A percentile compares a stretch with the other conserved stretches of the same genome.
Conservation (phyloP, 2,888 invertebrate genomes). For the Campoplex nolae region DNA sequence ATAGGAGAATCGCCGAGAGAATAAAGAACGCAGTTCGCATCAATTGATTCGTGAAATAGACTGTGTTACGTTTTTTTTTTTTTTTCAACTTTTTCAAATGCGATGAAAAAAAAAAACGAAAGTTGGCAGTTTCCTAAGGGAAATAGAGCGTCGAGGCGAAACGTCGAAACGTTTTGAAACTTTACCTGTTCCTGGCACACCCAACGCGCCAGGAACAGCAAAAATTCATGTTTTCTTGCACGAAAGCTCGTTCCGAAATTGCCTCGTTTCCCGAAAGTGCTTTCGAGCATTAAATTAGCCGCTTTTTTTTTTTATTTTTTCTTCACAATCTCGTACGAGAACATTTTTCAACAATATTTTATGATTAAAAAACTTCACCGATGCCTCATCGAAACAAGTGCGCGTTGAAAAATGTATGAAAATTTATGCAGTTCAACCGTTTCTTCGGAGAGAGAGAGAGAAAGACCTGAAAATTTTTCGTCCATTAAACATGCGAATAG, state of each 20-base stretch:
- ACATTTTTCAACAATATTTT: background rate
- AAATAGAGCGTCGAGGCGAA: background rate
- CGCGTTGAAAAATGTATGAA: background rate
- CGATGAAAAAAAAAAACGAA: background rate
- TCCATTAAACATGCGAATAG: background rate
- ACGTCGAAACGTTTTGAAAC: background rate
- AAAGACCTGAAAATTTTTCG: background rate
- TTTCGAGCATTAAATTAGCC: background rate
- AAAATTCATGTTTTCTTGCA: background rate
- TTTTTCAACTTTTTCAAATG: background rate
- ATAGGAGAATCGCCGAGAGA: background rate
- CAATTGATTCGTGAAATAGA: background rate
- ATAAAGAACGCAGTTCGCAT: background rate
- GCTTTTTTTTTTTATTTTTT: background rate
- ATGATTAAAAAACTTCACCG: background rate
- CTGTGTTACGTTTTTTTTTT: no score
- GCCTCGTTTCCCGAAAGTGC: background rate
- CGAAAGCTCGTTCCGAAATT: constrained; percentile 8
- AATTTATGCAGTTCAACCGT: background rate
- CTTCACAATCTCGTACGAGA: background rate
- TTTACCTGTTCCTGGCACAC: background rate
- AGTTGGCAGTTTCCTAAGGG: background rate
- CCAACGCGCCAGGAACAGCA: background rate
- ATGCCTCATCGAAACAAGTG: background rate
- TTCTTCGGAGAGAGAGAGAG: background rate